phyloP scores from a whole-genome alignment of 1,140 invertebrate genomes.

The Dreissena polymorpha region DNA sequence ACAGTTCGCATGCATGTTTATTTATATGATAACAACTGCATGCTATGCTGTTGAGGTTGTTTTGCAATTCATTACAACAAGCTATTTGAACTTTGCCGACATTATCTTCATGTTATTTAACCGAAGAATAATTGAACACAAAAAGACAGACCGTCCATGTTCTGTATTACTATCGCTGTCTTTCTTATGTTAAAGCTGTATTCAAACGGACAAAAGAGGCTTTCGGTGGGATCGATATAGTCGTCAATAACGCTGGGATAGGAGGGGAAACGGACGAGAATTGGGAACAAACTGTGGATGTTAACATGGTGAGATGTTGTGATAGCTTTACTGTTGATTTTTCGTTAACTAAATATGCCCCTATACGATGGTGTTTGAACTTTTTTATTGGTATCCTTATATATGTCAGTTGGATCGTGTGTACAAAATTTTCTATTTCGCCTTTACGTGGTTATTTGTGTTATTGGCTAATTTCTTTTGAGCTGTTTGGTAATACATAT shows the following conservation, averaged over 20 bases:
- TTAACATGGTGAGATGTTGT: conserved; percentile 63
- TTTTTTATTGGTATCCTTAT: too few relatives aligned
- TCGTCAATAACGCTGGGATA: conserved; percentile 73
- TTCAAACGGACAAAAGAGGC: conserved; percentile 56
- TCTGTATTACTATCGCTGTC: not conserved
- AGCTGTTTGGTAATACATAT: too few relatives aligned
- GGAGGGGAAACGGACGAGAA: conserved; percentile 63
- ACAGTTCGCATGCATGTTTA: too few relatives aligned
- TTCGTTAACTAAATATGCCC: too few relatives aligned
- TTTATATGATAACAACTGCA: not conserved
- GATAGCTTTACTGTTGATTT: too few relatives aligned
- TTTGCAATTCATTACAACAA: not conserved
- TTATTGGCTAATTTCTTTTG: too few relatives aligned
- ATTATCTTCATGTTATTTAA: not conserved
- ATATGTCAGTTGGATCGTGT: too few relatives aligned
- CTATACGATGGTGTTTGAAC: too few relatives aligned
- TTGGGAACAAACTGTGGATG: conserved; percentile 59
- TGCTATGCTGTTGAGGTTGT: not conserved
- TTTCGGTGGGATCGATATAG: conserved; percentile 68
- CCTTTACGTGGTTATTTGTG: too few relatives aligned
- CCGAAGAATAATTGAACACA: not conserved
- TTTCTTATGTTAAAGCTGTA: conserved; percentile 55
- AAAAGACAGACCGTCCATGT: not conserved
- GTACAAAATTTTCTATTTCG: too few relatives aligned
- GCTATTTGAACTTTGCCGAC: not conserved